These are phyloP conservation scores for Dicycla oo DNA, from an alignment of 2,888 invertebrate species.

Conservation along the genomic window DNA sequence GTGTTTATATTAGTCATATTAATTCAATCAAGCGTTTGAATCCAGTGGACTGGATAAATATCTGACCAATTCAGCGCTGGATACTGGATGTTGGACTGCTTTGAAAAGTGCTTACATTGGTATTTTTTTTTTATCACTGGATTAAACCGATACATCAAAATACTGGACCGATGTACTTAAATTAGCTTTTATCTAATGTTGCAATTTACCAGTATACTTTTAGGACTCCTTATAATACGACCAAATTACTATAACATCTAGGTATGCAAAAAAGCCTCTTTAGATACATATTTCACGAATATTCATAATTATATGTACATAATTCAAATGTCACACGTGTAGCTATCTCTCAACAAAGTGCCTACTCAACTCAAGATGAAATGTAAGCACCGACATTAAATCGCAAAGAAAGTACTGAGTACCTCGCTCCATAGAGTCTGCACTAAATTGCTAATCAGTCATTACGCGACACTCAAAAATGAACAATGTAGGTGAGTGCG, in stretches of 20 bases:
- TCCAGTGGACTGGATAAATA: neutral
- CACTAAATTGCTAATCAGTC: constrained; percentile 43
- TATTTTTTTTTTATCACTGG: too few species aligned
- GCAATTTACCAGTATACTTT: neutral
- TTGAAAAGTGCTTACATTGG: neutral
- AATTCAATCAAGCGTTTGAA: neutral
- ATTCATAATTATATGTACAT: constrained; percentile 33
- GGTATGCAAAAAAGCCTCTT: constrained; percentile 16
- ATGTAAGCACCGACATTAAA: neutral
- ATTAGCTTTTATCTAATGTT: neutral
- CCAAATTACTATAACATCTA: neutral
- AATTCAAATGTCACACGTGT: constrained; percentile 37
- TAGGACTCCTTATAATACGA: neutral
- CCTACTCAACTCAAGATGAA: neutral
- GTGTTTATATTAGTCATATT: neutral
- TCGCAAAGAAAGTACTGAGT: constrained; percentile 26
- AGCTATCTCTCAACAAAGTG: constrained; percentile 24
- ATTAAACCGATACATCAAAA: neutral
- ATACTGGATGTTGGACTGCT: neutral
- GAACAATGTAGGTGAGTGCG: constrained; percentile 57
- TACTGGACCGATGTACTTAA: neutral
- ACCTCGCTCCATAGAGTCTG: constrained; percentile 12
- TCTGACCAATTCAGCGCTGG: neutral
- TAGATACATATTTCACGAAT: constrained; percentile 30
- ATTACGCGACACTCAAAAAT: constrained; percentile 32